Evolutionary conservation across 2,888 invertebrate genomes (phyloP), one percentile per base, ranked within the genome.

Genomic region (Drosophila flavopinicola): DNA sequence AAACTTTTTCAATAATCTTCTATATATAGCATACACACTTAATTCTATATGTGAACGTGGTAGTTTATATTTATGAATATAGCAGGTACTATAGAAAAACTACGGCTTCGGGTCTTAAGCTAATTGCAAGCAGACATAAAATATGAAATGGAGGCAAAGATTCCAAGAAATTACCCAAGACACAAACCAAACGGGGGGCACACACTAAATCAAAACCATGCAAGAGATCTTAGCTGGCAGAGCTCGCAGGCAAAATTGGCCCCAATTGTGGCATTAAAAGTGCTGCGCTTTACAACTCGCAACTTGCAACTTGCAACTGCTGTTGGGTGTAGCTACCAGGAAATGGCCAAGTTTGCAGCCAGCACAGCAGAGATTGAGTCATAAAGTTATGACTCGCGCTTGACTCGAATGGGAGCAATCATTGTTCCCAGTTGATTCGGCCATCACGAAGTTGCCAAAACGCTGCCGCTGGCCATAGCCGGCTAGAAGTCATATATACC

Each of bases 401-500:
- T 39, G 29, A 41, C 30, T 51, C 35, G 41, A 73, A 52, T 59
- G 48, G 60, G 52, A 71, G 56, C 70, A 70, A 74, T 68, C 63
- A 73, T 48, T 29, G 51, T 29, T 45, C 49, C 33, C 38, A 47
- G 58, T 38, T 37, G 57, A 39, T 57, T 53, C 20, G 63, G 74
- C 41, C 66, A 80, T 84, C 78, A 84, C 78, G 78, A 79, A 51
- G 38, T 57, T 25, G 58, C 32, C 60, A 49, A 65, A 56, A 58
- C 54, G 56, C 38, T 17, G 39, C 17, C 39, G 48, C 27, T 17
- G 29, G 48, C 53, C 10, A 11, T 20, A 33, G 23, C 42, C 20
- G 42, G 27, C 73, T 60, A 63, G 54, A 75, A 71, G 66, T 53
- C 35, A 49, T 35, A 20, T 6, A 29, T 11, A 9, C 20, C 25